Base-by-base conservation (phyloP, 2,888 invertebrate genomes). In the Apomyelois bistriatella region DNA sequence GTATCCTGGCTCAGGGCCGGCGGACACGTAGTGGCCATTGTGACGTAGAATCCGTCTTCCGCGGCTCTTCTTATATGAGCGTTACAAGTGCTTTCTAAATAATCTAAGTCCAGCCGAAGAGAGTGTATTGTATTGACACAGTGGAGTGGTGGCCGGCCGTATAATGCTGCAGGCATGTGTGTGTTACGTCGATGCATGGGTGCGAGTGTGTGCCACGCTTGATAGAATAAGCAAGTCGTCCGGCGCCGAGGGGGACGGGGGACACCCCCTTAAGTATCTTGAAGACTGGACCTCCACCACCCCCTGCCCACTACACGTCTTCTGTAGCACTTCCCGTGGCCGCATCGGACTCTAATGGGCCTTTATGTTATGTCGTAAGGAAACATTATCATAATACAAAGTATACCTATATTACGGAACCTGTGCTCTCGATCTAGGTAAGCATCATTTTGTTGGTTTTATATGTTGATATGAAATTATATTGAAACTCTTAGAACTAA, bases 1-100 rank as follows among this genome's bases (percentile, higher is more conserved):
- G 85, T 81, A 89, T 88, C 89, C 87, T 78, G 76, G 64, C 74
- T 74, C 73, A 75, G 82, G 74, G 76, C 79, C 77, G 71, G 79
- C 82, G 80, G 87, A 89, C 90, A 90, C 89, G 90, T 90, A 82
- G 79, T 69, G 80, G 80, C 90, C 85, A 90, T 90, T 90, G 90
- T 90, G 85, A 89, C 87, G 86, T 77, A 68, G 79, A 82, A 84
- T 82, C 82, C 85, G 82, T 87, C 89, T 90, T 88, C 82, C 81
- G 81, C 79, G 83, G 77, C 82, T 84, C 85, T 84, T 89, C 90
- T 90, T 90, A 91, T 91, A 91, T 91, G 91, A 90, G 86, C 89
- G 85, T 90, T 90, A 91, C 89, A 90, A 91, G 91, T 91, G 91
- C 91, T 91, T 91, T 91, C 90, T 91, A 91, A 91, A 91, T 91